Percentiles rank a stretch among this genome's conserved stretches.
These are phyloP conservation scores for Drosophila borealis DNA, from an alignment of 2,888 invertebrate species.

Conservation along the genomic window DNA sequence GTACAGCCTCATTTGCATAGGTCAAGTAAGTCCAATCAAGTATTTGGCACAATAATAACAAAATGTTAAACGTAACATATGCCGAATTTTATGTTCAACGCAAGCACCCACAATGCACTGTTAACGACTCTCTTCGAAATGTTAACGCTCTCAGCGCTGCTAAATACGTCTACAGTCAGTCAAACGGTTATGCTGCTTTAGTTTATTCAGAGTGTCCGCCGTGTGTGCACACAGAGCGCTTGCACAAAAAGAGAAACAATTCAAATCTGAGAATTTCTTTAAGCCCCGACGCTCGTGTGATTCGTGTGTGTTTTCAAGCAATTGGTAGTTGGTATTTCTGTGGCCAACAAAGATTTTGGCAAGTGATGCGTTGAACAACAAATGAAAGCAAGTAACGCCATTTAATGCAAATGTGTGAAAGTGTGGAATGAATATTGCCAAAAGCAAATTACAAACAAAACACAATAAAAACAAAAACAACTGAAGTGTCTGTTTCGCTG, in stretches of 20 bases:
- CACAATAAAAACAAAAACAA: conserved; percentile 20
- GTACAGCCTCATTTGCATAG: neutral
- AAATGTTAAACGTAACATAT: neutral
- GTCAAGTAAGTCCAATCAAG: neutral
- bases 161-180: conserved; percentile 5
- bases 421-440: conserved; percentile 58
- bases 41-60: conserved; percentile 1
- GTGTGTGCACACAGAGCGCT: conserved; percentile 48
- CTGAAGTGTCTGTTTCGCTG: conserved; percentile 20
- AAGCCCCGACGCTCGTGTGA: conserved; percentile 16
- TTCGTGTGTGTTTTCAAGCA: conserved; percentile 39
- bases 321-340: conserved; percentile 36
- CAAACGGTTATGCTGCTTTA: conserved; percentile 33
- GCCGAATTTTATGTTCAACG: conserved; percentile 9
- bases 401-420: conserved; percentile 77
- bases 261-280: conserved; percentile 8
- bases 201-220: conserved; percentile 45
- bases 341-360: conserved; percentile 59
- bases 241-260: neutral
- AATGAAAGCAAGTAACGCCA: conserved; percentile 59
- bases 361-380: conserved; percentile 64
- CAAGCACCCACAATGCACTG: conserved; percentile 16
- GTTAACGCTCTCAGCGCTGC: conserved; percentile 15
- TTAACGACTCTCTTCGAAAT: conserved; percentile 14
- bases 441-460: conserved; percentile 37